Base-by-base conservation (phyloP, 2,113 vertebrate genomes). In the Sinocyclocheilus maitianheensis region DNA sequence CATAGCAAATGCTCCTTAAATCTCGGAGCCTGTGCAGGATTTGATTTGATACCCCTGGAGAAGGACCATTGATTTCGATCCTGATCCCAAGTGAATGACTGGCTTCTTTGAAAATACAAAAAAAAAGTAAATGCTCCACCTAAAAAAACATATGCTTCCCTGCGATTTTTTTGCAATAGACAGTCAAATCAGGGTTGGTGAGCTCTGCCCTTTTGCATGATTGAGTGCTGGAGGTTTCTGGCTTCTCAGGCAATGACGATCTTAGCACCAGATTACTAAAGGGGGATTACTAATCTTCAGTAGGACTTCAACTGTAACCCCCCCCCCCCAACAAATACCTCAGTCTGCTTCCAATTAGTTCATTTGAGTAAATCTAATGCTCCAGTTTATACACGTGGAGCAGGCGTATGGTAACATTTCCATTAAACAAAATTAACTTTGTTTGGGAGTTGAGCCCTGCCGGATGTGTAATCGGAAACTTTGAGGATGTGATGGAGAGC, bases 341-440 rank as follows among this genome's bases (percentile, higher is more conserved):
- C 88, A 93, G 93, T 93, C 95, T 95, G 95, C 92, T 95, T 95
- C 94, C 94, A 94, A 95, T 95, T 95, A 95, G 93, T 93, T 92
- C 92, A 93, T 91, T 92, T 92, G 92, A 92, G 91, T 95, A 93
- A 92, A 95, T 94, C 93, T 94, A 93, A 95, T 94, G 93, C 92
- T 91, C 87, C 89, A 85, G 92, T 93, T 93, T 94, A 92, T 94
- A 93, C 92, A 94, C 93, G 93, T 93, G 92, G 93, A 91, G 86
- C 86, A 71, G 91, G 91, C 93, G 91, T 92, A 94, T 94, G 95
- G 94, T 90, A 94, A 92, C 92, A 89, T 94, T 95, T 95, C 92
- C 93, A 93, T 95, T 94, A 93, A 94, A 94, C 94, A 95, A 94
- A 94, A 94, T 93, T 93, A 94, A 93, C 92, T 91, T 94, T 95